Percentiles rank a stretch among this genome's conserved stretches.
Conservation (phyloP, 2,888 invertebrate genomes). For the Minunthozetes semirufus region DNA sequence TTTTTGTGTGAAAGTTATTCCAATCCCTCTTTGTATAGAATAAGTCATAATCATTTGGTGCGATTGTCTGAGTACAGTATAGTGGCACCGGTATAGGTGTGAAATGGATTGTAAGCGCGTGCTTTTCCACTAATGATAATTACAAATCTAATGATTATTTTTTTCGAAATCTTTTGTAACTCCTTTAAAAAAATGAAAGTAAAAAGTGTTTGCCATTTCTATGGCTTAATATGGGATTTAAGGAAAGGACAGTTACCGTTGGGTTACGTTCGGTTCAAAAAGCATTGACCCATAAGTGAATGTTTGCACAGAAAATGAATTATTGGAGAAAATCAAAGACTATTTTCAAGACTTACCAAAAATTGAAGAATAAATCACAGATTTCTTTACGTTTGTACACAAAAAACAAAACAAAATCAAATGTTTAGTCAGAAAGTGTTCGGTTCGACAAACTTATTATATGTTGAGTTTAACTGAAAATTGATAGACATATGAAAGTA, state of each 20-base stretch:
- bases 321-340: background rate
- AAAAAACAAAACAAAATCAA: background rate
- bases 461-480: background rate
- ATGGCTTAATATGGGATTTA: background rate
- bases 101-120: background rate
- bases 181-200: no score
- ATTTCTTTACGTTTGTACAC: conserved; percentile 12
- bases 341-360: background rate
- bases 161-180: no score
- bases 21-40: background rate
- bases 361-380: background rate
- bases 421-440: background rate
- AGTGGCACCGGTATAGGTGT: background rate
- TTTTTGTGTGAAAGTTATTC: background rate
- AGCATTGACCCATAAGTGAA: conserved; percentile 12
- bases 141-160: background rate
- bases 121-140: background rate
- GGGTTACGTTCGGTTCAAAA: background rate
- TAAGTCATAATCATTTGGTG: background rate
- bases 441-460: background rate
- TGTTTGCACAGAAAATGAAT: background rate
- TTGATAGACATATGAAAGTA: conserved; percentile 11
- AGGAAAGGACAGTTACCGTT: background rate
- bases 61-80: background rate
- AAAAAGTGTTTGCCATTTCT: no score